These are phyloP conservation scores for Nerophis ophidion DNA, from an alignment of 2,113 vertebrate species.

Conservation along the genomic window DNA sequence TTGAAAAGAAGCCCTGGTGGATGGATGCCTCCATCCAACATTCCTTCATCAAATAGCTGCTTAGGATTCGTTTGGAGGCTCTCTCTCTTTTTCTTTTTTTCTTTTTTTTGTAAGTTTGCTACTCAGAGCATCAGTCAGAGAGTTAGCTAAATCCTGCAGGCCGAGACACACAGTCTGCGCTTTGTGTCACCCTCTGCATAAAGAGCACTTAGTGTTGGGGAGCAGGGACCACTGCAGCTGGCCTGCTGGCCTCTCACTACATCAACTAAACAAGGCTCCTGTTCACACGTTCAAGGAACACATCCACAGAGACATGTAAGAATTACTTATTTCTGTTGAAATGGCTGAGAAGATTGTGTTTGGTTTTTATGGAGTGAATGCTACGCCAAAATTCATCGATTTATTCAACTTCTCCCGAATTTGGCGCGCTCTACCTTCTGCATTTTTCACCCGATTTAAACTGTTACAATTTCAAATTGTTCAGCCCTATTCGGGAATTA, in stretches of 20 bases:
- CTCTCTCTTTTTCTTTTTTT: slow-evolving; percentile 30
- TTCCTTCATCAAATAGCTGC: slow-evolving; percentile 19
- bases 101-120: slow-evolving; percentile 8
- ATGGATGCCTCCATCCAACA: slow-evolving; percentile 19
- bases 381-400: too few relatives aligned
- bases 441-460: too few relatives aligned
- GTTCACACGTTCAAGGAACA: slow-evolving; percentile 30
- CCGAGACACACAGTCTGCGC: slow-evolving; percentile 53
- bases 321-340: slow-evolving; percentile 4
- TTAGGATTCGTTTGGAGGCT: slow-evolving; percentile 40
- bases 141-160: slow-evolving; percentile 33
- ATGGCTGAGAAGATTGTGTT: too few relatives aligned
- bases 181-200: slow-evolving; percentile 63
- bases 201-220: slow-evolving; percentile 71
- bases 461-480: too few relatives aligned
- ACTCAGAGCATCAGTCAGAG: slow-evolving; percentile 33
- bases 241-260: slow-evolving; percentile 47
- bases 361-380: too few relatives aligned
- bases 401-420: too few relatives aligned
- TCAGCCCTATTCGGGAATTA: too few relatives aligned
- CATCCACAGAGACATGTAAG: slow-evolving; percentile 24
- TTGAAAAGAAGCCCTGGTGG: slow-evolving; percentile 12
- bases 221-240: slow-evolving; percentile 72
- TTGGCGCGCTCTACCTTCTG: too few relatives aligned
- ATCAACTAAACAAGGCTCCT: slow-evolving; percentile 41